Percentiles rank a stretch among this genome's conserved stretches.
Conservation (phyloP, 2,797 vertebrate genomes). For the Muscicapa striata region DNA sequence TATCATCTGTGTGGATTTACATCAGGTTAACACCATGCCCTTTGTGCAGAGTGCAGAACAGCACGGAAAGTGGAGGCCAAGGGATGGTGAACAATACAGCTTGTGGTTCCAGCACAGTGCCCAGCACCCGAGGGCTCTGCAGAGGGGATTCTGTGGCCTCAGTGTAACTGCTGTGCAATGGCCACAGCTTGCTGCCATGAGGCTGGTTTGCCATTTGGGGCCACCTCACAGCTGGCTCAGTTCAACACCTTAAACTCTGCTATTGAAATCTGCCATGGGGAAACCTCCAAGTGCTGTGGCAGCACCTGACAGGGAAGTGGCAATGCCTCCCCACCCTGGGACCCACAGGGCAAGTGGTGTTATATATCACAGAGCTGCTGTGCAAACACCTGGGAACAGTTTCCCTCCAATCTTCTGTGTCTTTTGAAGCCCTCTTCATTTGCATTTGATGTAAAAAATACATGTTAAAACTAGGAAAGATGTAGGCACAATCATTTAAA, state of each 20-base stretch:
- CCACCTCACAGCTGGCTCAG: not conserved
- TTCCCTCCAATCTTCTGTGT: not conserved
- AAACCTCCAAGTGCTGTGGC: not conserved
- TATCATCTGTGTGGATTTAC: not conserved
- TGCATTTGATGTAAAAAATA: not conserved
- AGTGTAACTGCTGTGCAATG: not conserved
- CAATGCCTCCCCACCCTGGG: not conserved
- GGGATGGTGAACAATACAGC: not conserved
- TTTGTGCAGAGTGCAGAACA: not conserved
- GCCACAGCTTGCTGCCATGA: not conserved
- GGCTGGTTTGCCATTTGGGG: not conserved
- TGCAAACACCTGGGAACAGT: not conserved
- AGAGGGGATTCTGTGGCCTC: rapidly evolving
- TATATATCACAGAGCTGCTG: not conserved
- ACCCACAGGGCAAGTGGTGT: rapidly evolving
- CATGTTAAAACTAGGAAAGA: not conserved
- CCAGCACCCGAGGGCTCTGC: not conserved
- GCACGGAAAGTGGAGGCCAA: not conserved
- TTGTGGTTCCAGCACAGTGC: not conserved
- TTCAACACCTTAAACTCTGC: not conserved
- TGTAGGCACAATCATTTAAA: not conserved
- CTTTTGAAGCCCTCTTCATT: not conserved
- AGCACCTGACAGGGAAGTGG: not conserved
- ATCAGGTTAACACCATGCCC: not conserved
- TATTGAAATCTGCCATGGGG: rapidly evolving